A percentile compares a stretch with the other conserved stretches of the same genome.
Conservation (phyloP, 2,113 vertebrate species). For the Isichthys henryi region DNA sequence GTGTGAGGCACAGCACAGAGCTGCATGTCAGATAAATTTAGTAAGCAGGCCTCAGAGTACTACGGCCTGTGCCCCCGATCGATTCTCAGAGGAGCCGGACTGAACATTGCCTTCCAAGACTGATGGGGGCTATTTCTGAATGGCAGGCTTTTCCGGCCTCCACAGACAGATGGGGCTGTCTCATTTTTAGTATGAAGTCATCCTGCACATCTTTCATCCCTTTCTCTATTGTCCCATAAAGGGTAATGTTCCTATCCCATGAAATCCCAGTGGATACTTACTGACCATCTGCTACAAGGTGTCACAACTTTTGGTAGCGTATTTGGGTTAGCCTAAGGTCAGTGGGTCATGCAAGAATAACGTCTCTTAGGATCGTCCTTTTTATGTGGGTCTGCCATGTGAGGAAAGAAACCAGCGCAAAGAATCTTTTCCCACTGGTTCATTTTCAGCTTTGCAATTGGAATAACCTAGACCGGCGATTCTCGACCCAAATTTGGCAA, state of each 20-base stretch:
- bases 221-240: neutral
- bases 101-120: neutral
- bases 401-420: neutral
- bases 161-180: neutral
- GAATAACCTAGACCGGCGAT: neutral
- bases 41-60: neutral
- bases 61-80: neutral
- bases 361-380: neutral
- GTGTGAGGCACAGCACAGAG: neutral
- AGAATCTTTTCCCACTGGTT: neutral
- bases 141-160: neutral
- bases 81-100: neutral
- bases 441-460: neutral
- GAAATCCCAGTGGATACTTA: neutral
- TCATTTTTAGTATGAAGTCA: neutral
- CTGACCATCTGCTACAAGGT: neutral
- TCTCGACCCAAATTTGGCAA: neutral
- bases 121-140: neutral
- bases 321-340: neutral
- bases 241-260: too few relatives aligned
- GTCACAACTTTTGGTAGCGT: neutral
- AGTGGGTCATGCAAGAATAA: neutral
- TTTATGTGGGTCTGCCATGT: neutral
- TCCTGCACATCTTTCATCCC: neutral
- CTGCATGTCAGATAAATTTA: slow-evolving; percentile 4